Conservation (phyloP, 1,140 invertebrate genomes). For the Heliconius melpomene region DNA sequence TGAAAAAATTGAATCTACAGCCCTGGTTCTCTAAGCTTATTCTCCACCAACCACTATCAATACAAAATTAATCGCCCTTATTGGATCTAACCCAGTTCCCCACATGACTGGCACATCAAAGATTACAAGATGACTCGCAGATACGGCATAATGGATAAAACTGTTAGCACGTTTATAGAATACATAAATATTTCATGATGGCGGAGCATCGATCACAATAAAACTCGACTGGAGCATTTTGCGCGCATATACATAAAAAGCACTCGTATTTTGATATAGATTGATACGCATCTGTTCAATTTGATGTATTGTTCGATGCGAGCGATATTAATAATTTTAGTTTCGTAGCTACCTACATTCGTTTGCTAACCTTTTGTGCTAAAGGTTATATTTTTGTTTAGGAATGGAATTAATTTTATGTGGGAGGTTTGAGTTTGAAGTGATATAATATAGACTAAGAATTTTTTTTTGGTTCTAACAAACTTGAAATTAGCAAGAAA, state of each 20-base stretch:
- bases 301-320: conserved; percentile 41
- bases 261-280: conserved; percentile 46
- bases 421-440: too few species aligned
- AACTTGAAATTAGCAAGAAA: too few species aligned
- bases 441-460: too few species aligned
- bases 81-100: conserved; percentile 3
- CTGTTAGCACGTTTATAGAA: conserved; percentile 36
- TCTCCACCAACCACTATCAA: conserved; percentile 19
- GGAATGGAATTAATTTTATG: too few species aligned
- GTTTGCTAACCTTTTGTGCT: too few species aligned
- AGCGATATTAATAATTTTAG: conserved; percentile 34
- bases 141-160: conserved; percentile 13
- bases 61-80: conserved; percentile 11
- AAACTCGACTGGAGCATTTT: conserved; percentile 44
- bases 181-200: conserved; percentile 43
- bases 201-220: conserved; percentile 45
- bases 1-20: too few species aligned
- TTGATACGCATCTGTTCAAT: conserved; percentile 45
- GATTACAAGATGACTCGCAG: conserved; percentile 15
- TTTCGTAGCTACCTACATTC: background rate
- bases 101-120: conserved; percentile 12
- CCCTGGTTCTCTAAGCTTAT: too few species aligned
- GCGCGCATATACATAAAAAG: conserved; percentile 43
- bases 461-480: too few species aligned
- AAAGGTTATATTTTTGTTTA: too few species aligned